Evolutionary conservation across 2,888 invertebrate genomes (phyloP).

Genomic region (Steinernema hermaphroditum): DNA sequence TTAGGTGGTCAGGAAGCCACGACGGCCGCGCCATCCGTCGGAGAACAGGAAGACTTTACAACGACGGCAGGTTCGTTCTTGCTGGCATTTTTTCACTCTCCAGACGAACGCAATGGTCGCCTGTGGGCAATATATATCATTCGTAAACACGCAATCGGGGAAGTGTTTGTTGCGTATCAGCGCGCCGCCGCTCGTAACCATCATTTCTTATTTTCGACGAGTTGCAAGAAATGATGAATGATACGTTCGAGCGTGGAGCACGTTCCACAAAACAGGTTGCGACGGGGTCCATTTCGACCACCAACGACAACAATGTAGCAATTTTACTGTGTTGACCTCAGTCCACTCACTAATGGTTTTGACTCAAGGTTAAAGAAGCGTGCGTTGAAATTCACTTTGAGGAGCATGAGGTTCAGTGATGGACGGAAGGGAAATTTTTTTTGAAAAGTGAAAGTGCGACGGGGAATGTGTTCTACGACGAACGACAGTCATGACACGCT

Average conservation of each 20-base stretch:
- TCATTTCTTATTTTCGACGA: neutral
- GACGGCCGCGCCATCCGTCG: neutral
- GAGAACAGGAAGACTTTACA: constrained; percentile 2
- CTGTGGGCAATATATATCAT: too few relatives aligned
- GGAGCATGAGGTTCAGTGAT: too few relatives aligned
- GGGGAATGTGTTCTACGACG: neutral
- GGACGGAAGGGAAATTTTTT: neutral
- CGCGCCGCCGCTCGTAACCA: neutral
- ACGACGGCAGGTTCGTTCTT: constrained; percentile 26
- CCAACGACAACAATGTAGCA: too few relatives aligned
- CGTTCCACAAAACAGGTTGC: neutral
- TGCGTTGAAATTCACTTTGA: neutral
- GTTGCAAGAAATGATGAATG: neutral
- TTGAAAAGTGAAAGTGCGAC: constrained; percentile 12
- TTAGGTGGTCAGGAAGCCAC: constrained; percentile 29
- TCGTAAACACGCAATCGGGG: neutral
- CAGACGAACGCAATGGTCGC: neutral
- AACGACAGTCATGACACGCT: neutral
- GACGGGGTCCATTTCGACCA: too few relatives aligned
- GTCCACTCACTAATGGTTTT: neutral
- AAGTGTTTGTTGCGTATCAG: neutral
- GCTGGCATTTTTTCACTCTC: neutral
- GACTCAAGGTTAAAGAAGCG: neutral
- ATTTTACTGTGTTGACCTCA: too few relatives aligned
- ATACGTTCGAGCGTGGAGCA: neutral